Evolutionary conservation across 2,888 invertebrate species (phyloP).

Genomic region (Phortica okadai): DNA sequence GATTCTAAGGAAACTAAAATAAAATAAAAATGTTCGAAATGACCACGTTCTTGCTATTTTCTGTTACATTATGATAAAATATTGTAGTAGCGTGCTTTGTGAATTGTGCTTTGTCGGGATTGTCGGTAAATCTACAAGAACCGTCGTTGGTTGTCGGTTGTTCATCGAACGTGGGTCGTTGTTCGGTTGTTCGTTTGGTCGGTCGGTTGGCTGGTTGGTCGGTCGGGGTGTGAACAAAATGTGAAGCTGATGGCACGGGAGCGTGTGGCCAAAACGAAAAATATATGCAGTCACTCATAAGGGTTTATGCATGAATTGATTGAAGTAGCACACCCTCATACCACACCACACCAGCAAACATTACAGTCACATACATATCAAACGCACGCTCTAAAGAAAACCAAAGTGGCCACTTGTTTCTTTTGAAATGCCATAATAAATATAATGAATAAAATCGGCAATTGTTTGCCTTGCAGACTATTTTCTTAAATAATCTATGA

Average conservation of each 20-base stretch:
- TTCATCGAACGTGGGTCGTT: neutral
- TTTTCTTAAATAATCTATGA: conserved; percentile 73
- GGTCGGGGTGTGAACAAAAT: conserved; percentile 19
- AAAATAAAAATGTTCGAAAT: conserved; percentile 69
- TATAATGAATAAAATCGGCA: conserved; percentile 62
- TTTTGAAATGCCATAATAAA: conserved; percentile 19
- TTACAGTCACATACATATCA: neutral
- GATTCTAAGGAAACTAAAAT: conserved; percentile 56
- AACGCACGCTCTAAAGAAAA: neutral
- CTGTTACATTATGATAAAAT: conserved; percentile 72
- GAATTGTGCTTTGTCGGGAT: conserved; percentile 31
- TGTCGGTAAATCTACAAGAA: too few species aligned
- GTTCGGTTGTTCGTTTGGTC: conserved; percentile 24
- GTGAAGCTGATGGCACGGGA: neutral
- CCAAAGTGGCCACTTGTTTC: conserved; percentile 42
- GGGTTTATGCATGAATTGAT: conserved; percentile 71
- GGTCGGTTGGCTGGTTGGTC: conserved; percentile 28
- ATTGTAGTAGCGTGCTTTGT: conserved; percentile 60
- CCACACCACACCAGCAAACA: neutral
- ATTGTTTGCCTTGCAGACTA: conserved; percentile 63
- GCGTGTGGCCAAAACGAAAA: conserved; percentile 63
- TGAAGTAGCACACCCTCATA: conserved; percentile 51
- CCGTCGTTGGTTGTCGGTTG: too few species aligned
- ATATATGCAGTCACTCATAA: conserved; percentile 70
- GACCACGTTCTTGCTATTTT: conserved; percentile 69